phyloP scores from a whole-genome alignment of 2,113 vertebrate genomes.

The Epinephelus cyanopodus region DNA sequence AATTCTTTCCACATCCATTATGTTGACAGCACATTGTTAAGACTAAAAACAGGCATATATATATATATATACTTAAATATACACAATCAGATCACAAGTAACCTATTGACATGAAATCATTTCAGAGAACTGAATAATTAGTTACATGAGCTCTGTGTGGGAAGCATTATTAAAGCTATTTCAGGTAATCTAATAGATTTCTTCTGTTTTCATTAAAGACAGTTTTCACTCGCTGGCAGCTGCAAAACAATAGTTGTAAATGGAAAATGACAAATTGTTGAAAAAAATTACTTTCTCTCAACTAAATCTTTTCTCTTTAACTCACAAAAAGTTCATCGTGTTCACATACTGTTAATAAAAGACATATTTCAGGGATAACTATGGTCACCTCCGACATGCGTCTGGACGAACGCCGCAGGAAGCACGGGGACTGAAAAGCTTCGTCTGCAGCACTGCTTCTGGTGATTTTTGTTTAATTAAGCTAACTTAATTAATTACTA shows the following conservation, averaged over 20 bases:
- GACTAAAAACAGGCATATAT: too few relatives aligned
- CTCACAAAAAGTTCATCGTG: background rate
- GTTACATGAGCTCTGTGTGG: background rate
- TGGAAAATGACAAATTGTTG: slow-evolving; percentile 13
- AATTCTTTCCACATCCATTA: too few relatives aligned
- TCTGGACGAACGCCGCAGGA: background rate
- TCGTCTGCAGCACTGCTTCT: background rate
- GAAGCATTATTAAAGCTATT: background rate
- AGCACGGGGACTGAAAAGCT: background rate
- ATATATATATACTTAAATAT: too few relatives aligned
- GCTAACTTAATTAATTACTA: slow-evolving; percentile 4
- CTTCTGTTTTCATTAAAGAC: background rate
- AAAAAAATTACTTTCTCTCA: background rate
- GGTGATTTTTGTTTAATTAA: slow-evolving; percentile 23
- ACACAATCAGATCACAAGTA: too few relatives aligned
- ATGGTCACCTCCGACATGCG: too few relatives aligned
- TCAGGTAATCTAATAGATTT: background rate
- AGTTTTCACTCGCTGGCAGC: background rate
- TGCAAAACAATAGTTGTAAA: background rate
- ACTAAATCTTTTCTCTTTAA: background rate
- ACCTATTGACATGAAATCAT: background rate
- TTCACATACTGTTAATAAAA: background rate
- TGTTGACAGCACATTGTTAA: too few relatives aligned
- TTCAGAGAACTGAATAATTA: background rate
- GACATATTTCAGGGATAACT: background rate